Evolutionary conservation across 2,113 vertebrate species (phyloP).

Genomic region (Pitta sordida): DNA sequence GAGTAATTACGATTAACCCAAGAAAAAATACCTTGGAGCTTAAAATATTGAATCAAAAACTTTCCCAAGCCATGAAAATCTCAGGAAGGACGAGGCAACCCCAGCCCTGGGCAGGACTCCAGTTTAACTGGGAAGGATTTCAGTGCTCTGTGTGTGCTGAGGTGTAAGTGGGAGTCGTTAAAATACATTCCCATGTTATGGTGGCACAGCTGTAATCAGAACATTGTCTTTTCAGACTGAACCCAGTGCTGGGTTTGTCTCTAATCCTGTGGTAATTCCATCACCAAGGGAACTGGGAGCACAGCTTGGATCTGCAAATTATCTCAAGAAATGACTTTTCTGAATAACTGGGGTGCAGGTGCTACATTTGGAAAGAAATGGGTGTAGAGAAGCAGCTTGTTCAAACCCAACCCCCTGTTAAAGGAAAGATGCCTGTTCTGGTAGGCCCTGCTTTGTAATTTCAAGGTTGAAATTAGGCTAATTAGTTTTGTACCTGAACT

Average conservation of each 20-base stretch:
- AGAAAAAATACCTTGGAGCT: neutral
- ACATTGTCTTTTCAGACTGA: neutral
- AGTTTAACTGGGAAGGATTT: neutral
- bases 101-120: neutral
- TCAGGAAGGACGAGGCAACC: neutral
- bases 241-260: neutral
- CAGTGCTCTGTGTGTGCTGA: neutral
- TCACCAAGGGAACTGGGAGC: conserved; percentile 48
- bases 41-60: neutral
- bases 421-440: neutral
- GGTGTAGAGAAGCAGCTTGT: neutral
- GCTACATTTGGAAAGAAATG: neutral
- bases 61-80: neutral
- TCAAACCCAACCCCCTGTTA: neutral
- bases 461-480: conserved; percentile 14
- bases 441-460: neutral
- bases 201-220: neutral
- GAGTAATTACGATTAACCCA: neutral
- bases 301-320: neutral
- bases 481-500: conserved; percentile 34
- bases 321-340: neutral
- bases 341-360: neutral
- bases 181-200: neutral
- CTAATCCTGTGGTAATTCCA: neutral
- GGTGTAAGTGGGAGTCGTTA: neutral